Base-by-base conservation (phyloP, 2,888 invertebrate genomes). In the Clitarchus hookeri region DNA sequence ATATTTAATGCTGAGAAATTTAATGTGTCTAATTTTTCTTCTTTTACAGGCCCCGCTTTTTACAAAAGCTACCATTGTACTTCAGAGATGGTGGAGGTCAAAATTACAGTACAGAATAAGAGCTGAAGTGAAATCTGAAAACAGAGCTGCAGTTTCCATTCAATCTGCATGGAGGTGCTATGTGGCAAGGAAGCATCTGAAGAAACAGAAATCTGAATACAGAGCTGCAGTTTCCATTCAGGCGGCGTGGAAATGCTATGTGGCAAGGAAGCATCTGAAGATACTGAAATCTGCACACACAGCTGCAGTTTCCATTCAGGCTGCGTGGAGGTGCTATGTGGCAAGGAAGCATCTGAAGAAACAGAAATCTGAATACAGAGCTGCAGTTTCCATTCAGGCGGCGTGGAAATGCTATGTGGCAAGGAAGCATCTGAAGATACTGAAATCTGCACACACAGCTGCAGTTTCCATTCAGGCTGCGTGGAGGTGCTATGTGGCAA, bases 221-320 rank as follows among this genome's bases (percentile, higher is more conserved):
- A 90, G 91, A 13, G 91, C 93, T 8, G 89, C 91, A 0, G 88
- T 92, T 3, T 89, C 90, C 16, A 90, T 95, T 84, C 95, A 95
- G 89, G 91, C 89, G 0, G 91, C 91, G 87, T 91, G 92, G 88
- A 92, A 92, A 87, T 91, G 85, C 12, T 87, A 84, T 88, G 89
- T 36, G 89, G 91, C n/a, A 90, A 91, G 88, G 90, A 90, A 44
- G 91, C 93, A 0, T 89, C 88, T 1, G 86, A 84, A 65, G 65
- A 86, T 89, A 91, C 36, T 65, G 65, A 8, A 0, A 9, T 11
- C 65, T 3, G 23, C 6, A 11, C 25, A n/a, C 27, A 65, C 23
- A 12, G 6, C 1, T 78, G 12, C 26, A 85, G 25, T 82, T 25
- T 26, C 77, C 84, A 85, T 85, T 6, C 84, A 87, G 86, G 82